phyloP scores from a whole-genome alignment of 2,888 invertebrate genomes.

The Macaria liturata region DNA sequence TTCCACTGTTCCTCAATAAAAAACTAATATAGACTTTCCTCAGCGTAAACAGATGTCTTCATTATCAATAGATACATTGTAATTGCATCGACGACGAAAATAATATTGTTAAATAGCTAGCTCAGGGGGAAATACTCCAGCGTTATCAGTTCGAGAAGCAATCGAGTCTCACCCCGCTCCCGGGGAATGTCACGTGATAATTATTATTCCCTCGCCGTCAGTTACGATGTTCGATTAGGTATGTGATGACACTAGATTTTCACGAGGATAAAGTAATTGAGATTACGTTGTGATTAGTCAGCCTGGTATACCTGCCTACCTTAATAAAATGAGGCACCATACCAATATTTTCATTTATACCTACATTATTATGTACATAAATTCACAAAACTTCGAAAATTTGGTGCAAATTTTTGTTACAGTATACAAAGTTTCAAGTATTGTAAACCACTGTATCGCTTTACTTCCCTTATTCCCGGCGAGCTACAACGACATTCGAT shows the following conservation, averaged over 20 bases:
- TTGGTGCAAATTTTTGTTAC: too few relatives aligned
- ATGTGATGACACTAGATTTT: constrained; percentile 2
- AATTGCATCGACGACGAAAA: constrained; percentile 13
- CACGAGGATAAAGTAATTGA: not conserved
- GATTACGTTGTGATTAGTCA: too few relatives aligned
- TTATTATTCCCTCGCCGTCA: constrained; percentile 47
- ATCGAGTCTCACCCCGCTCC: constrained; percentile 52
- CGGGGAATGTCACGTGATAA: constrained; percentile 53
- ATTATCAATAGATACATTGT: not conserved
- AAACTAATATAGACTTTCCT: too few relatives aligned
- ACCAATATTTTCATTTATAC: too few relatives aligned
- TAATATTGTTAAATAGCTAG: constrained; percentile 18
- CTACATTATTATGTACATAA: too few relatives aligned
- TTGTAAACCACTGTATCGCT: too few relatives aligned
- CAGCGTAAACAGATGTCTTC: too few relatives aligned
- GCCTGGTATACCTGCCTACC: too few relatives aligned
- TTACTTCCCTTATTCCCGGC: not conserved
- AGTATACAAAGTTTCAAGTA: too few relatives aligned
- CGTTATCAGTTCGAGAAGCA: constrained; percentile 42
- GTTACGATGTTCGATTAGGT: constrained; percentile 14
- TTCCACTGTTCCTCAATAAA: too few relatives aligned
- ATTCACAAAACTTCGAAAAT: too few relatives aligned
- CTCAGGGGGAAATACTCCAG: constrained; percentile 21
- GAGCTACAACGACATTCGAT: constrained; percentile 38
- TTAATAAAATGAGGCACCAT: too few relatives aligned